A percentile compares a stretch with the other conserved stretches of the same genome.
phyloP scores from a whole-genome alignment of 1,140 invertebrate species.

The Ylistrum balloti region DNA sequence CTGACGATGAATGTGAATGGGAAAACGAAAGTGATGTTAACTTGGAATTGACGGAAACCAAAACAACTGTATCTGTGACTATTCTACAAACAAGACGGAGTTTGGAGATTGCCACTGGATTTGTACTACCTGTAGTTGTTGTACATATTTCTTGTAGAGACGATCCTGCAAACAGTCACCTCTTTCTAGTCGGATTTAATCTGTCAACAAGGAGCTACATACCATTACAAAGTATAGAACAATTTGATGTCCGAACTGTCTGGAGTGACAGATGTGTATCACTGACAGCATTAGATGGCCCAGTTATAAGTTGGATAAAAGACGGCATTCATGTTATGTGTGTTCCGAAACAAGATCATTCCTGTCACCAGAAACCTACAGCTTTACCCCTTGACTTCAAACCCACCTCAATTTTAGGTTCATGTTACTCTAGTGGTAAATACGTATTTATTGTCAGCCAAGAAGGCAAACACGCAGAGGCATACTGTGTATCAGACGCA shows the following conservation, averaged over 20 bases:
- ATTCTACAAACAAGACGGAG: background rate
- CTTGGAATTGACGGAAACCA: background rate
- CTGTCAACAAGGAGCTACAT: background rate
- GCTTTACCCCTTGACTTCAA: background rate
- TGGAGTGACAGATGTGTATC: background rate
- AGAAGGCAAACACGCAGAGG: background rate
- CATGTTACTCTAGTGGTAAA: background rate
- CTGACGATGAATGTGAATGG: background rate
- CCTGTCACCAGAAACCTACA: background rate
- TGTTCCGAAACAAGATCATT: background rate
- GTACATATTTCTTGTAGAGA: background rate
- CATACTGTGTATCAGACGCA: background rate
- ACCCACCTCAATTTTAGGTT: background rate
- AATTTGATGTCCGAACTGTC: background rate
- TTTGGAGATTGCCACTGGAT: background rate
- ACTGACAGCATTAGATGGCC: background rate
- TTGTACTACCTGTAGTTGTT: background rate
- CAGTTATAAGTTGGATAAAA: background rate
- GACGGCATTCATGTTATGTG: background rate
- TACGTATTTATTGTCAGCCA: background rate
- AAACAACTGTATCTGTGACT: background rate
- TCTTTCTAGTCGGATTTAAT: background rate
- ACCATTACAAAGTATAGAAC: background rate
- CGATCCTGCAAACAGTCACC: background rate
- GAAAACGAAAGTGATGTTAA: conserved; percentile 14